Percentiles rank a stretch among this genome's conserved stretches.
These are phyloP conservation scores for Drosophila ogumai DNA, from an alignment of 1,140 invertebrate species.

Conservation along the genomic window DNA sequence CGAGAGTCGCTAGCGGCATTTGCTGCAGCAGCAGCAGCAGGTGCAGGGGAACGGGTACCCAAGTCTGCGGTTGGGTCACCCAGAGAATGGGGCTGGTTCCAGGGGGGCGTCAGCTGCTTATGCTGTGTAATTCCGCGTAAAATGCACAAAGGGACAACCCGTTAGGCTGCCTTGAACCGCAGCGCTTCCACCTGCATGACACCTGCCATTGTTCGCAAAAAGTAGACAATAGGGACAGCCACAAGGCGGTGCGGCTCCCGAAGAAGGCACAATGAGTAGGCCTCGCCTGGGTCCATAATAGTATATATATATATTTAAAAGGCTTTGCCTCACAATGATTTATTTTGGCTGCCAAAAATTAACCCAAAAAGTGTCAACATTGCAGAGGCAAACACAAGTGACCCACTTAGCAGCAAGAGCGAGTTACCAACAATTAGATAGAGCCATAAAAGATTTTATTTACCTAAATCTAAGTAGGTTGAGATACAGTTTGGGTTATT, in stretches of 20 bases:
- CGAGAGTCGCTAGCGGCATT: conserved; percentile 66
- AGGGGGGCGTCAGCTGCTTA: conserved; percentile 63
- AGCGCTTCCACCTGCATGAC: conserved; percentile 59
- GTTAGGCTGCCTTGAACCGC: conserved; percentile 38
- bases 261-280: conserved; percentile 23
- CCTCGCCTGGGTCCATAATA: conserved; percentile 39
- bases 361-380: conserved; percentile 34
- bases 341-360: conserved; percentile 36
- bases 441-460: not conserved
- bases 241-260: conserved; percentile 25
- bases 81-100: conserved; percentile 1
- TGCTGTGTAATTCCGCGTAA: conserved; percentile 80
- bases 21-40: conserved; percentile 52
- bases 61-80: conserved; percentile 28
- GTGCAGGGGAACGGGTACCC: conserved; percentile 6
- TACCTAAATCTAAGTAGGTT: not conserved
- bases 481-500: not conserved
- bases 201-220: conserved; percentile 76
- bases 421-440: too few species aligned
- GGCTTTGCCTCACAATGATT: conserved; percentile 41
- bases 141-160: conserved; percentile 75
- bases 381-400: conserved; percentile 16
- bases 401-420: conserved; percentile 8
- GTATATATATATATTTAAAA: conserved; percentile 61
- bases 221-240: conserved; percentile 64